Evolutionary conservation across 2,888 invertebrate genomes (phyloP), one percentile per base, ranked within the genome.

Genomic region (Phytoseiulus persimilis): DNA sequence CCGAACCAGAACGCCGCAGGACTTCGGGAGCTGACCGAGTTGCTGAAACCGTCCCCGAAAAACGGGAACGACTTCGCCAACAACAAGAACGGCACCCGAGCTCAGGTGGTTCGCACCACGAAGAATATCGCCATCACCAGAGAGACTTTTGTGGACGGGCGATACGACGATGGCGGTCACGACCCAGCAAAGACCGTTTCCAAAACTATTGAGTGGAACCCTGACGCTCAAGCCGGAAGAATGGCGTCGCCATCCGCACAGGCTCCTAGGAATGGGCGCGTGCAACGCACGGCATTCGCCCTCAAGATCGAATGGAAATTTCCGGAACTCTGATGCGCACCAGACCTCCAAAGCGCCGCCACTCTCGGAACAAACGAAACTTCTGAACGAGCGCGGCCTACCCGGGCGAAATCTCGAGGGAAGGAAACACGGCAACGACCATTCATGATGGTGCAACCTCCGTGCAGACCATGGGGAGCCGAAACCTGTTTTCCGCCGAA

Each of bases 61-160:
- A 87, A 87, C 5, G 9, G 18, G 23, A n/a, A 33, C 11, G 33
- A n/a, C 3, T 33, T 32, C 6, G 0, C 32, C 32, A 11, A 32
- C 45, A 33, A 87, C 45, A 6, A n/a, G 23, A 87, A 33, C 45
- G 87, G 33, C 11, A 87, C 87, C 3, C 33, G 87, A 5, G 87
- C 31, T 14, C 87, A 87, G 23, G n/a, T 87, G 28, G 87, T 87
- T 32, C n/a, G 87, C 6, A 87, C 32, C 31, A 87, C 87, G 87
- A 31, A 87, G 87, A 87, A 87, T 18, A 87, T 87, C 45, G 87
- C 32, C 6, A 9, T 87, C 33, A 87, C 87, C n/a, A n/a, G 39
- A 33, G 87, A 87, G n/a, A 87, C 45, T 28, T 87, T 87, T 33
- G 28, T 87, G 3, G 39, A 33, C 23, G 87, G 87, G 1, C 11